phyloP scores from a whole-genome alignment of 2,797 vertebrate genomes.

The Phyllotis vaccarum region DNA sequence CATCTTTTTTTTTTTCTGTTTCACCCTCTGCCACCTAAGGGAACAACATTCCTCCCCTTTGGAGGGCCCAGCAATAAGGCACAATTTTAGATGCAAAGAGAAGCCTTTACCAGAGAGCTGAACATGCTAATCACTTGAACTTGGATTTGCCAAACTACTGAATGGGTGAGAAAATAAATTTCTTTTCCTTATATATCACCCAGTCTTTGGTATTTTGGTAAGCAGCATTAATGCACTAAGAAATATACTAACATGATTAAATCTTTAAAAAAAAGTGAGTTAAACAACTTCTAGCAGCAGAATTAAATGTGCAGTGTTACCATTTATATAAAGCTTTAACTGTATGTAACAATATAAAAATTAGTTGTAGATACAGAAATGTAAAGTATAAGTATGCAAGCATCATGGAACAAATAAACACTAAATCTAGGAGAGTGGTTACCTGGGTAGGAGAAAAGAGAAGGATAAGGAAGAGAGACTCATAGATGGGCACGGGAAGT shows the following conservation, averaged over 20 bases:
- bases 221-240: not conserved
- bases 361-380: conserved; percentile 17
- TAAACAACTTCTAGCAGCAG: conserved; percentile 14
- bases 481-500: not conserved
- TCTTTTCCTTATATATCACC: conserved; percentile 20
- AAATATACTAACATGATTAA: conserved; percentile 27
- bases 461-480: not conserved
- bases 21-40: not conserved
- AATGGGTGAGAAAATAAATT: conserved; percentile 28
- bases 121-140: not conserved
- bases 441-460: not conserved
- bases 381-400: conserved; percentile 11
- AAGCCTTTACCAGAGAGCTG: not conserved
- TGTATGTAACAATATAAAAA: conserved; percentile 8
- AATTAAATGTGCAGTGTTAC: not conserved
- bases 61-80: not conserved
- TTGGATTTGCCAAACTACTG: not conserved
- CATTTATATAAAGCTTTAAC: not conserved
- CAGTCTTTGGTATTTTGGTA: not conserved
- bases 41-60: not conserved
- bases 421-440: not conserved
- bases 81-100: not conserved
- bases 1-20: not conserved
- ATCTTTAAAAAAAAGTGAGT: conserved; percentile 22
- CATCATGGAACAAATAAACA: conserved; percentile 7